Conservation (phyloP, 2,797 vertebrate genomes). For the Mormyrops boulengeri region DNA sequence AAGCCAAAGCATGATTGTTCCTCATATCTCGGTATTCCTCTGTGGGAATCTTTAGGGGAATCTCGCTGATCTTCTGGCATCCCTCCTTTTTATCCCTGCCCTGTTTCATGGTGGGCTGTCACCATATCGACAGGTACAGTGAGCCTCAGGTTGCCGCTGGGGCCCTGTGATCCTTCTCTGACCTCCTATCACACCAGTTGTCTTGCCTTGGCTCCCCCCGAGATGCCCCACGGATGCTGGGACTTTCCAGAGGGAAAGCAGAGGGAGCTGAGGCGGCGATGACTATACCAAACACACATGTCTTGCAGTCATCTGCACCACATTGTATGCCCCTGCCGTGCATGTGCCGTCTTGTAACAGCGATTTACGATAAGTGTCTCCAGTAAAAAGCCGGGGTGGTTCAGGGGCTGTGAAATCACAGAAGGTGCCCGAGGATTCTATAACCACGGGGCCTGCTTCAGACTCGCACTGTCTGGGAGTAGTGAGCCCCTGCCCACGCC, state of each 20-base stretch:
- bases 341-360: not conserved
- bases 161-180: not conserved
- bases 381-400: not conserved
- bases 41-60: slow-evolving; percentile 20
- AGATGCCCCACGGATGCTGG: not conserved
- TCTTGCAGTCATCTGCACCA: not conserved
- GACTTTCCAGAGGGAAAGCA: not conserved
- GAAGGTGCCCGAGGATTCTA: not conserved
- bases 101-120: slow-evolving; percentile 21
- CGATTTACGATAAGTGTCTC: not conserved
- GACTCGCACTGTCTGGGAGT: not conserved
- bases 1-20: slow-evolving; percentile 31
- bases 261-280: not conserved
- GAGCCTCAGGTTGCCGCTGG: not conserved
- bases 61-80: slow-evolving; percentile 30
- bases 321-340: not conserved
- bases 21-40: slow-evolving; percentile 30
- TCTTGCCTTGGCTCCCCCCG: not conserved
- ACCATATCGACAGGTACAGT: not conserved
- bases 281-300: not conserved
- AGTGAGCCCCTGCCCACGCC: not conserved
- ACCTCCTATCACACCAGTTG: not conserved
- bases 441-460: not conserved
- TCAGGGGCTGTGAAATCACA: not conserved
- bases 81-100: slow-evolving; percentile 25